These are phyloP conservation scores for Aphidius gifuensis DNA, from an alignment of 1,140 invertebrate genomes.

Conservation along the genomic window DNA sequence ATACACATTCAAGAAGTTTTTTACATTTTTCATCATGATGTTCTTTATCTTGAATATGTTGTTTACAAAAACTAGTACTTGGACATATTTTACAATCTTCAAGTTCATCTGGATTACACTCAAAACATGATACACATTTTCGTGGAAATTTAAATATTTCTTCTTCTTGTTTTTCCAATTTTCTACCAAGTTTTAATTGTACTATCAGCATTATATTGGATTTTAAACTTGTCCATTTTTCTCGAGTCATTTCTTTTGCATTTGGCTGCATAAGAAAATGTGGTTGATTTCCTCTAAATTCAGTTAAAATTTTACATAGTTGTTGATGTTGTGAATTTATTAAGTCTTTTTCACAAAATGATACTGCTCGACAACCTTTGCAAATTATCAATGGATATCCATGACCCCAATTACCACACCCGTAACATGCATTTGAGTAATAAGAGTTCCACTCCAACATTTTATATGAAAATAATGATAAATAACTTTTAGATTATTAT, in stretches of 20 bases:
- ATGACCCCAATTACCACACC: conserved; percentile 13
- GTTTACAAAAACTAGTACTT: conserved; percentile 35
- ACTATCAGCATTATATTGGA: conserved; percentile 38
- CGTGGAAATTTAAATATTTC: conserved; percentile 42
- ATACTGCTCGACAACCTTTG: conserved; percentile 37
- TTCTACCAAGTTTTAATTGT: conserved; percentile 29
- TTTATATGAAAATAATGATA: not conserved
- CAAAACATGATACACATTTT: conserved; percentile 36
- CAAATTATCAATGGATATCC: conserved; percentile 30
- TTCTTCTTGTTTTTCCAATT: conserved; percentile 35
- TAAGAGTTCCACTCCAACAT: conserved; percentile 14
- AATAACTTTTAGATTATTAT: no score
- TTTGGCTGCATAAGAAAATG: conserved; percentile 22
- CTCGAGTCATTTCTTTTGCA: conserved; percentile 12
- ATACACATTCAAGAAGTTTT: not conserved
- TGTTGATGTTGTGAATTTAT: conserved; percentile 37
- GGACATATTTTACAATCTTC: conserved; percentile 36
- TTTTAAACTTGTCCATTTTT: conserved; percentile 33
- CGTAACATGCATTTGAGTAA: conserved; percentile 14
- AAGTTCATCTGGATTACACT: conserved; percentile 28
- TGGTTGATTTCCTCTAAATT: conserved; percentile 23
- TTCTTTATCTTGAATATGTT: conserved; percentile 14
- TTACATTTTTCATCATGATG: conserved; percentile 4
- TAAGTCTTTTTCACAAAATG: conserved; percentile 35
- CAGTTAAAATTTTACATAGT: conserved; percentile 33